Evolutionary conservation across 2,888 invertebrate species (phyloP).

Genomic region (Syrphus vitripennis): DNA sequence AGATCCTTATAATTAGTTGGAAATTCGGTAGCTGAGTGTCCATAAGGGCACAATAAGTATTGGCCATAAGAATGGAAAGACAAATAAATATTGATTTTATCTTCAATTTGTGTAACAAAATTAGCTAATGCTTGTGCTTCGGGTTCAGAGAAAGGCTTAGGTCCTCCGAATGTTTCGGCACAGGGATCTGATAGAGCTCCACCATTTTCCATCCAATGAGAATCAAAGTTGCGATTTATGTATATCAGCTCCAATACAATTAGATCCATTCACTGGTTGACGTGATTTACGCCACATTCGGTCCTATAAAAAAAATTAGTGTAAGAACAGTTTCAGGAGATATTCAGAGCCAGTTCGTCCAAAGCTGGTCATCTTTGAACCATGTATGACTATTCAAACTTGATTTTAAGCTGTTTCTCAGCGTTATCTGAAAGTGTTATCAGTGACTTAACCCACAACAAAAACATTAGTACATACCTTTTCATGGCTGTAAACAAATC

Average conservation of each 20-base stretch:
- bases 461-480: too few relatives aligned
- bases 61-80: conserved; percentile 87
- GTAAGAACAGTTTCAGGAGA: neutral
- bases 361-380: too few relatives aligned
- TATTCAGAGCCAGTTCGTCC: too few relatives aligned
- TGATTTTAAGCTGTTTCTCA: too few relatives aligned
- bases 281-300: conserved; percentile 87
- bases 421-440: too few relatives aligned
- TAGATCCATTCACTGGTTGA: conserved; percentile 78
- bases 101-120: conserved; percentile 81
- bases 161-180: conserved; percentile 82
- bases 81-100: conserved; percentile 82
- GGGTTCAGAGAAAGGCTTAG: conserved; percentile 83
- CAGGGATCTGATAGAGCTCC: conserved; percentile 82
- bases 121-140: conserved; percentile 82
- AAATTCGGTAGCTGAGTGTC: conserved; percentile 79
- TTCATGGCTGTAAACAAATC: conserved; percentile 86
- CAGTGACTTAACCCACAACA: too few relatives aligned
- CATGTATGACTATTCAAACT: too few relatives aligned
- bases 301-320: conserved; percentile 78
- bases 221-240: conserved; percentile 80
- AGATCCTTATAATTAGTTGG: conserved; percentile 81
- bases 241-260: conserved; percentile 79
- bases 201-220: conserved; percentile 77
- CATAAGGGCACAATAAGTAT: conserved; percentile 84